phyloP scores from a whole-genome alignment of 2,888 invertebrate genomes.

The Cantharis flavilabris region DNA sequence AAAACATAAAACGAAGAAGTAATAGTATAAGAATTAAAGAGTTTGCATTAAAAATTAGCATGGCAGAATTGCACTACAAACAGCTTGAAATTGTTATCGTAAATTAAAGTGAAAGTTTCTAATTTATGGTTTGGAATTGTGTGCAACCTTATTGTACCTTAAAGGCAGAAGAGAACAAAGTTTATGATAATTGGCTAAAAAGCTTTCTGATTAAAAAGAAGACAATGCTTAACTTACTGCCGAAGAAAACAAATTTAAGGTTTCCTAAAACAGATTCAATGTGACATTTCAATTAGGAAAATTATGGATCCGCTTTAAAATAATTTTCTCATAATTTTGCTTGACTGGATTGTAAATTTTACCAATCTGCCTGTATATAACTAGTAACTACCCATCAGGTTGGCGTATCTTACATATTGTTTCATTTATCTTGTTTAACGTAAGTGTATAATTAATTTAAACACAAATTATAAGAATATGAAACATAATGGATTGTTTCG shows the following conservation, averaged over 20 bases:
- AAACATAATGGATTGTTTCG: background rate
- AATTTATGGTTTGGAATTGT: slow-evolving; percentile 23
- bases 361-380: background rate
- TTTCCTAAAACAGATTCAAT: background rate
- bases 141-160: slow-evolving; percentile 15
- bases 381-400: background rate
- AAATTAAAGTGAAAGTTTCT: slow-evolving; percentile 18
- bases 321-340: background rate
- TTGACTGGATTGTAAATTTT: background rate
- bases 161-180: slow-evolving; percentile 15
- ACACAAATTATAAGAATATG: background rate
- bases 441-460: background rate
- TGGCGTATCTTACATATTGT: background rate
- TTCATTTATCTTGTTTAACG: background rate
- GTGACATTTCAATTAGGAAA: background rate
- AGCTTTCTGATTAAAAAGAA: slow-evolving; percentile 13
- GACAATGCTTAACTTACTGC: background rate
- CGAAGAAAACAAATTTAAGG: background rate
- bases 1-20: no score
- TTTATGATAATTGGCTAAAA: slow-evolving; percentile 21
- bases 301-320: background rate
- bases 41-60: background rate
- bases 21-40: background rate
- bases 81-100: background rate
- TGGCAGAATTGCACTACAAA: background rate